phyloP scores from a whole-genome alignment of 2,888 invertebrate species.

The Cotesia congregata region DNA sequence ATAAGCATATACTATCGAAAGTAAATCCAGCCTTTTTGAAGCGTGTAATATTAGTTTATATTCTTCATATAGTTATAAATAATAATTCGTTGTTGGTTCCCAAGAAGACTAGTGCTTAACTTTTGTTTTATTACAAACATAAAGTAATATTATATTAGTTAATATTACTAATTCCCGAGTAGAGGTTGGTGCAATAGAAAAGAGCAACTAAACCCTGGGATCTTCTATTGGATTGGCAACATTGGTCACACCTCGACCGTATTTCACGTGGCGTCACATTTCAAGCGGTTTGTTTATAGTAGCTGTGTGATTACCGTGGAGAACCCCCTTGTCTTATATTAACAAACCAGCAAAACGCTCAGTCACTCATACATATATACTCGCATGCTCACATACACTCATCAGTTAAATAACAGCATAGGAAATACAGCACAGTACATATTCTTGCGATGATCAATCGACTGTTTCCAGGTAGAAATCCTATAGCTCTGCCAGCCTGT shows the following conservation, averaged over 20 bases:
- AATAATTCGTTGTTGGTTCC: too few relatives aligned
- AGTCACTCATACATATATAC: neutral
- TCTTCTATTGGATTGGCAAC: constrained; percentile 45
- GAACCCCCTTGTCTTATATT: constrained; percentile 34
- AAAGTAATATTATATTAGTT: neutral
- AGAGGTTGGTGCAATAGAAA: neutral
- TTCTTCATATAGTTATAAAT: too few relatives aligned
- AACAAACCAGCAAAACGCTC: constrained; percentile 34
- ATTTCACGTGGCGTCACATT: constrained; percentile 53
- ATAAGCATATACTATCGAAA: too few relatives aligned
- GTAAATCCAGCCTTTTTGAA: too few relatives aligned
- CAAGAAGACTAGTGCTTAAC: neutral
- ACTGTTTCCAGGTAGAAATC: constrained; percentile 61
- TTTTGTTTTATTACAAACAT: neutral
- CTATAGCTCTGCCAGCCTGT: constrained; percentile 25
- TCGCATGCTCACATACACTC: neutral
- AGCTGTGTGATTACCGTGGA: constrained; percentile 46
- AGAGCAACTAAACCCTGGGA: neutral
- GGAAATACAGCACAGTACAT: constrained; percentile 11
- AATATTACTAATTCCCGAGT: neutral
- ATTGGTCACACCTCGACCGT: constrained; percentile 60
- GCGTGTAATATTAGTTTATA: too few relatives aligned
- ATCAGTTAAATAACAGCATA: too few relatives aligned
- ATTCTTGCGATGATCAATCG: constrained; percentile 61
- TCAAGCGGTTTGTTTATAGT: constrained; percentile 57